Conservation (phyloP, 2,888 invertebrate genomes). For the Clitarchus hookeri region DNA sequence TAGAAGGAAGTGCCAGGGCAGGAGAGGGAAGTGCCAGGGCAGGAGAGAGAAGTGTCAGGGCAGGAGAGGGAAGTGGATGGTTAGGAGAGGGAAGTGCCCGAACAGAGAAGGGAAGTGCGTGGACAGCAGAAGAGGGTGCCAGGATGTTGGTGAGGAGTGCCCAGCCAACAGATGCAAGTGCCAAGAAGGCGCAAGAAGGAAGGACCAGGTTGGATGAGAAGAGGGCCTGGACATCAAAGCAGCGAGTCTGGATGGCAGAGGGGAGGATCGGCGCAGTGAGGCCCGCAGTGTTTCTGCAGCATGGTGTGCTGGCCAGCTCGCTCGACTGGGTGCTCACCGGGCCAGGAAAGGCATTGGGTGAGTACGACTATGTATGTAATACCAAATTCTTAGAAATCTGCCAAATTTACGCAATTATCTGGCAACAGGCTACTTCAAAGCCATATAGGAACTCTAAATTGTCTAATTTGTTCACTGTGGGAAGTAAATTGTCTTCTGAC, state of each 20-base stretch:
- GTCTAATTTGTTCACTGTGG: too few species aligned
- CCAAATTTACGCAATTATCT: too few species aligned
- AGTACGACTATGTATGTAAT: constrained; percentile 23
- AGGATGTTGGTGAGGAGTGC: not conserved
- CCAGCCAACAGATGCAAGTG: not conserved
- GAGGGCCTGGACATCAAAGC: not conserved
- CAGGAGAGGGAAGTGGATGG: not conserved
- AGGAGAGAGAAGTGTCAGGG: not conserved
- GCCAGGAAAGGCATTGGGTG: constrained; percentile 53
- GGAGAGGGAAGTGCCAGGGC: not conserved
- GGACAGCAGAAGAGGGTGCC: not conserved
- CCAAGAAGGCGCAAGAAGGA: not conserved
- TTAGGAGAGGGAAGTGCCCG: not conserved
- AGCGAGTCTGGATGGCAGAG: not conserved
- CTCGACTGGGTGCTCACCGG: constrained; percentile 57
- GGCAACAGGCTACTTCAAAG: too few species aligned
- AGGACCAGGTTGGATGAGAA: not conserved
- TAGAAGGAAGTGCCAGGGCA: not conserved
- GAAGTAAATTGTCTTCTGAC: too few species aligned
- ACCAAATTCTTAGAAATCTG: too few species aligned
- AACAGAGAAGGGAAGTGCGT: not conserved
- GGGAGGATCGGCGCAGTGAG: not conserved
- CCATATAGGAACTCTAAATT: too few species aligned
- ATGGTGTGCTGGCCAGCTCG: constrained; percentile 56
- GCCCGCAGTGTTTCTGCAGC: constrained; percentile 53